Evolutionary conservation across 1,140 invertebrate species (phyloP).

Genomic region (Drosophila ironensis): DNA sequence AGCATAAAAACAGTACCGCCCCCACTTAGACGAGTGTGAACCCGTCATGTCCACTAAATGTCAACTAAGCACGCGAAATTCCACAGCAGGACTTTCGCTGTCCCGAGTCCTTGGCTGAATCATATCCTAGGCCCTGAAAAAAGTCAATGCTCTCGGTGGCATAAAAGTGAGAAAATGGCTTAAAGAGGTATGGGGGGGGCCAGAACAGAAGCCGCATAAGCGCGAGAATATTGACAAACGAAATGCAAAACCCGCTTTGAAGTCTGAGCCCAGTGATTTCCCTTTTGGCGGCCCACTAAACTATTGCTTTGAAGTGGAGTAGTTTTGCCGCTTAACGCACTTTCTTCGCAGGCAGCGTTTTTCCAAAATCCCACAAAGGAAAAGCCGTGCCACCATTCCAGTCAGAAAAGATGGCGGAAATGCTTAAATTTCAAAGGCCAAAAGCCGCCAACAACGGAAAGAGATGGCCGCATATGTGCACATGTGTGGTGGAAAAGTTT

Average conservation of each 20-base stretch:
- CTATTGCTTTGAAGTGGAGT: conserved; percentile 68
- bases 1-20: conserved; percentile 55
- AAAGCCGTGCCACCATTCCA: conserved; percentile 15
- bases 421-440: conserved; percentile 75
- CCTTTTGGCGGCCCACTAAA: conserved; percentile 43
- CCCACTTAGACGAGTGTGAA: conserved; percentile 65
- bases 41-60: conserved; percentile 73
- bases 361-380: conserved; percentile 6
- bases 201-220: conserved; percentile 63
- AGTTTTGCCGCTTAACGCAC: conserved; percentile 75
- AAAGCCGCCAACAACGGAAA: conserved; percentile 49
- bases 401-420: conserved; percentile 69
- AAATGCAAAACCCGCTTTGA: conserved; percentile 76
- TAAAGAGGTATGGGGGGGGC: background rate
- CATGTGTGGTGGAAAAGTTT: conserved; percentile 27
- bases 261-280: conserved; percentile 70
- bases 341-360: no score
- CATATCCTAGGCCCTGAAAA: conserved; percentile 23
- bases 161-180: background rate
- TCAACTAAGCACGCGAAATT: conserved; percentile 76
- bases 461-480: conserved; percentile 34
- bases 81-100: conserved; percentile 66
- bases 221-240: conserved; percentile 73
- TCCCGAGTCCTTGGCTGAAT: conserved; percentile 50
- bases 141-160: conserved; percentile 26